phyloP scores from a whole-genome alignment of 2,888 invertebrate species.

The Microdon myrmicae region DNA sequence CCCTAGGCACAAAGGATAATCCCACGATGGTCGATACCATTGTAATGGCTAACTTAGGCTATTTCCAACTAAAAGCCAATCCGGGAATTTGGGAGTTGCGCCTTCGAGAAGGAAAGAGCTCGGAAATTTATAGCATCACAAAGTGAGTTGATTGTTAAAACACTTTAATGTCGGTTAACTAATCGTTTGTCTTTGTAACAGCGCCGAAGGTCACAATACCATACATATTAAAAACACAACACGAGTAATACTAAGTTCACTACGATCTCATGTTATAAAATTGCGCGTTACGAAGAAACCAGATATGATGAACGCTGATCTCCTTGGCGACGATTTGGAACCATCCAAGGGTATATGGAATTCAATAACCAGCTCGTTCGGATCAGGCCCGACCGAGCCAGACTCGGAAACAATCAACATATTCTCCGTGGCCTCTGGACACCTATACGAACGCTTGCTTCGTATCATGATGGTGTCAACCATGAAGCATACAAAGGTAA shows the following conservation, averaged over 20 bases:
- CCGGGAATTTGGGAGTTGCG: slow-evolving; percentile 95
- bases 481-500: slow-evolving; percentile 86
- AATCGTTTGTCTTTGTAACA: slow-evolving; percentile 29
- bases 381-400: slow-evolving; percentile 74
- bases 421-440: slow-evolving; percentile 98
- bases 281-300: slow-evolving; percentile 90
- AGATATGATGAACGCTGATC: slow-evolving; percentile 85
- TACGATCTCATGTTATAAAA: slow-evolving; percentile 89
- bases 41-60: slow-evolving; percentile 99
- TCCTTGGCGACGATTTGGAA: slow-evolving; percentile 84
- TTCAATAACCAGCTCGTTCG: slow-evolving; percentile 83
- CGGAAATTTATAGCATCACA: slow-evolving; percentile 93
- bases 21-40: slow-evolving; percentile 92
- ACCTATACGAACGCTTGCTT: slow-evolving; percentile 94
- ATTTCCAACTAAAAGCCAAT: slow-evolving; percentile 97
- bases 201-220: slow-evolving; percentile 69
- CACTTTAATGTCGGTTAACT: background rate
- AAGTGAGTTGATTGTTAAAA: slow-evolving; percentile 67
- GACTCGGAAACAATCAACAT: slow-evolving; percentile 89
- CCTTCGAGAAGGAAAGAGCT: slow-evolving; percentile 91
- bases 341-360: slow-evolving; percentile 87
- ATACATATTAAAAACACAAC: slow-evolving; percentile 65
- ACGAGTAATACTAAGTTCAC: slow-evolving; percentile 63
- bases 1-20: slow-evolving; percentile 83
- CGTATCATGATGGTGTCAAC: slow-evolving; percentile 99